A percentile compares a stretch with the other conserved stretches of the same genome.
Conservation (phyloP, 1,140 invertebrate species). For the Drosophila suzukii region DNA sequence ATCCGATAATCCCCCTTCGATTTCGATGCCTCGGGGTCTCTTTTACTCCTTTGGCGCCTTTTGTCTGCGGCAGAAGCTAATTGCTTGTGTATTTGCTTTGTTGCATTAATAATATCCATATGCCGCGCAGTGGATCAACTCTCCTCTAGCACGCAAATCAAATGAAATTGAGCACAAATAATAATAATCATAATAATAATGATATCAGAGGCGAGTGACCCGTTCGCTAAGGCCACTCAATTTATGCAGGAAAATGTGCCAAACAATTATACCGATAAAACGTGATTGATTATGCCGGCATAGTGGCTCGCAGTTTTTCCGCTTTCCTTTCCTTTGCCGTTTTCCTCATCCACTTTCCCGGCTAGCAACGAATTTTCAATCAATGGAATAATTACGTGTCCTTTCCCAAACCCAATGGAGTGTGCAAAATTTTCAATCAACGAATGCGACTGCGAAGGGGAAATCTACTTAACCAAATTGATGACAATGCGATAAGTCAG, state of each 20-base stretch:
- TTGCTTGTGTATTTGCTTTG: constrained; percentile 35
- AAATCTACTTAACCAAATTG: constrained; percentile 78
- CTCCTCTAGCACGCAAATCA: constrained; percentile 27
- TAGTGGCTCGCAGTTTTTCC: constrained; percentile 23
- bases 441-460: constrained; percentile 31
- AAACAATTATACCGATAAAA: constrained; percentile 73
- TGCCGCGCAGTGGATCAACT: constrained; percentile 12
- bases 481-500: constrained; percentile 78
- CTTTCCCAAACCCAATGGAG: constrained; percentile 53
- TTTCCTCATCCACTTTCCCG: not conserved
- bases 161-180: constrained; percentile 69
- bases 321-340: constrained; percentile 5
- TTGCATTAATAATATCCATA: constrained; percentile 28
- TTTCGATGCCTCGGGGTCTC: constrained; percentile 15
- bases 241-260: constrained; percentile 55
- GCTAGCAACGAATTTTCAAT: constrained; percentile 56
- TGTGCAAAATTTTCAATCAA: constrained; percentile 75
- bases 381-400: constrained; percentile 73
- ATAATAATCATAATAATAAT: constrained; percentile 38
- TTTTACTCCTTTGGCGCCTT: constrained; percentile 17
- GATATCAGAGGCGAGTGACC: constrained; percentile 32
- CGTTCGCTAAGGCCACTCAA: constrained; percentile 40
- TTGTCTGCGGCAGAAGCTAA: constrained; percentile 33
- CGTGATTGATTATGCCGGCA: constrained; percentile 64
- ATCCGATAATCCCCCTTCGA: constrained; percentile 16